phyloP scores from a whole-genome alignment of 2,113 vertebrate species.

The Nothobranchius kuhntae region DNA sequence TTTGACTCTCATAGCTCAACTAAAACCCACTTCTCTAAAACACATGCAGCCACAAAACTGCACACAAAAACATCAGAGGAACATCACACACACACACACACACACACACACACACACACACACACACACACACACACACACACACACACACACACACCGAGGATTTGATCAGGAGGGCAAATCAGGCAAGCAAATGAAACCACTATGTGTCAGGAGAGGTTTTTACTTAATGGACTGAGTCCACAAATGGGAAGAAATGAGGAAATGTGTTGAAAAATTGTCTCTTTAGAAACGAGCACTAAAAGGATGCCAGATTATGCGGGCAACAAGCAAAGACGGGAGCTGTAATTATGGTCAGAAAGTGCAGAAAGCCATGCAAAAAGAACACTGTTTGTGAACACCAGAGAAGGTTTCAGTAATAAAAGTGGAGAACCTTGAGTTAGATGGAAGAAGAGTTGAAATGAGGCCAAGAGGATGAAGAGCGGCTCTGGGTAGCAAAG shows the following conservation, averaged over 20 bases:
- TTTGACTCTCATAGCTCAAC: background rate
- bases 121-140: background rate
- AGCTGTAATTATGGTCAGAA: conserved; percentile 17
- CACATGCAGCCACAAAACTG: background rate
- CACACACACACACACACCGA: background rate
- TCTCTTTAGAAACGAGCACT: conserved; percentile 11
- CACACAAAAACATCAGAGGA: background rate
- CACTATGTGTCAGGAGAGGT: background rate
- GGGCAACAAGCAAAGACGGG: background rate
- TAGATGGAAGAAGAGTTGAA: conserved; percentile 33
- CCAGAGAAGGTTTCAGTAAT: conserved; percentile 4
- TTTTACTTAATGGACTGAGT: conserved; percentile 5
- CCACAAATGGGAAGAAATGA: conserved; percentile 19
- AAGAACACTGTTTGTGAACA: background rate
- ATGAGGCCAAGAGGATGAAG: conserved; percentile 22
- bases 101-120: background rate
- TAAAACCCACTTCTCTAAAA: background rate
- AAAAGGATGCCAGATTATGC: conserved; percentile 15
- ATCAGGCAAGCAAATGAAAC: background rate
- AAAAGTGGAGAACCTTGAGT: conserved; percentile 41
- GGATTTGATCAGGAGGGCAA: background rate
- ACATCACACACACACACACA: too few relatives aligned
- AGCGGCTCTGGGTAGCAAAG: conserved; percentile 12
- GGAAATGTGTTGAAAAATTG: conserved; percentile 4
- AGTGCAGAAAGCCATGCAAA: conserved; percentile 5